Evolutionary conservation across 1,140 invertebrate species (phyloP).

Genomic region (Magallana ariakensis): DNA sequence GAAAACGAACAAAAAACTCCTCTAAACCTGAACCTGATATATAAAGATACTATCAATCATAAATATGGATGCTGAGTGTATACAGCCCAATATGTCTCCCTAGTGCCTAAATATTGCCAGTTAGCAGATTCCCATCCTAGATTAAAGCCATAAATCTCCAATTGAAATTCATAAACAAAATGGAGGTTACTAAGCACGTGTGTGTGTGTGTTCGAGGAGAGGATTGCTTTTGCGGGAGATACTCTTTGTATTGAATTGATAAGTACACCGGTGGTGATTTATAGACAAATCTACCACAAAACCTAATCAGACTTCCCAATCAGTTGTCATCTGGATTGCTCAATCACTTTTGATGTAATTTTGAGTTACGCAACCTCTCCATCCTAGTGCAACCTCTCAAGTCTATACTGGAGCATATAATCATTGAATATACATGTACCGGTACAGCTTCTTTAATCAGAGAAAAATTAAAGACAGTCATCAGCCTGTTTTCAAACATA

Average conservation of each 20-base stretch:
- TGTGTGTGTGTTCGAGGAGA: background rate
- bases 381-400: no score
- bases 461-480: no score
- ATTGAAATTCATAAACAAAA: constrained; percentile 39
- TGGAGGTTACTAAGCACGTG: background rate
- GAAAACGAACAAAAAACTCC: no score
- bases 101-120: constrained; percentile 13
- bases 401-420: no score
- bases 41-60: constrained; percentile 24
- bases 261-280: background rate
- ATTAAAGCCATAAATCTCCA: constrained; percentile 27
- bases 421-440: no score
- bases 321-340: background rate
- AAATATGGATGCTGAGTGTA: constrained; percentile 25
- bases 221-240: background rate
- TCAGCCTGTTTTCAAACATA: no score
- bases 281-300: constrained; percentile 15
- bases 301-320: background rate
- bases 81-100: background rate
- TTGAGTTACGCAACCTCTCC: no score
- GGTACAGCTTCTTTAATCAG: no score
- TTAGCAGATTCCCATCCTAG: constrained; percentile 28
- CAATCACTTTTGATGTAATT: background rate
- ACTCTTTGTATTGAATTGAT: constrained; percentile 2
- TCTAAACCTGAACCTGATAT: background rate